Evolutionary conservation across 2,888 invertebrate species (phyloP), one percentile per base, ranked within the genome.

Genomic region (Candidula unifasciata): DNA sequence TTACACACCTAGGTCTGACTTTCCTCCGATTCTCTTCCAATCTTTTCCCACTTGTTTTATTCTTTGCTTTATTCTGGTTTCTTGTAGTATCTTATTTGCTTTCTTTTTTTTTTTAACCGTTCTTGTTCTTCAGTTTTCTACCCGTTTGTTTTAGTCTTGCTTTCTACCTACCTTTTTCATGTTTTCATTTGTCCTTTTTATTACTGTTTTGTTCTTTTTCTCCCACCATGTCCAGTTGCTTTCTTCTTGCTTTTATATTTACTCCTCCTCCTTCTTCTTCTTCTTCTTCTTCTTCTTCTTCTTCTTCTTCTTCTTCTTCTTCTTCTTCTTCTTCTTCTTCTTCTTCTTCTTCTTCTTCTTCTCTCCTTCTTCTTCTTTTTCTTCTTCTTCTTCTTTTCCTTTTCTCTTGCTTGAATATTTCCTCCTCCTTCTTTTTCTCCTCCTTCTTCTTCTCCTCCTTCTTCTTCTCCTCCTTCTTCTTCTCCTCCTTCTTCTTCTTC

Each of bases 51-150:
- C 57, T 54, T 54, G 27, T 82, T 60, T 60, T 30, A 52, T 27
- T 37, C 60, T 68, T 24, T 74, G 30, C 73, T 64, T 73, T 27
- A n/a, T 57, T 76, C 35, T 52, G 18, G 44, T 35, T 68, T 78
- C 37, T 35, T 68, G 13, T 69, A 54, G 66, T 64, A 37, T 80
- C 44, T 37, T n/a, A 52, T 30, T 64, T n/a, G 27, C 54, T 54
- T 21, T 80, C 66, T n/a, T 3, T 74, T 66, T 30, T 13, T 30
- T n/a, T 74, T 30, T 71, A 21, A 52, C 66, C 64, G 30, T 80
- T 54, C 77, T 33, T 73, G 35, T 84, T 66, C 68, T 57, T 54
- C 71, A 27, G 24, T 27, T 24, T 37, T 52, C 44, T 37, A 30
- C 13, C 24, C 74, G 8, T 24, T 24, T 37, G 8, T 35, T 30